Percentiles rank a stretch among this genome's conserved stretches.
These are phyloP conservation scores for Loxodonta africana DNA, from an alignment of 2,113 vertebrate genomes.

Conservation along the genomic window DNA sequence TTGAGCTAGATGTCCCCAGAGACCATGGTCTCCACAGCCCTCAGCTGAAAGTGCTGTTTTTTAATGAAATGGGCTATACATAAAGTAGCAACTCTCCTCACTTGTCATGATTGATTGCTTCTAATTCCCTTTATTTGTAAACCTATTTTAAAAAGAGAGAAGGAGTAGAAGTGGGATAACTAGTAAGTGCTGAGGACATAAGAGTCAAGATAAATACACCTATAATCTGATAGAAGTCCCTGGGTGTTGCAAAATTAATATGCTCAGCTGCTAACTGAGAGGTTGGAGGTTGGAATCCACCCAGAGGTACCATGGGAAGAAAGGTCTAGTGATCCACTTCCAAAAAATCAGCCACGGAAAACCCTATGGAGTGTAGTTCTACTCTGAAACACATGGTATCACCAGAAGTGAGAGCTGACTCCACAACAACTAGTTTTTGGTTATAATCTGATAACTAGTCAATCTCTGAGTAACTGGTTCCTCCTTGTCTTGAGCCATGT, in stretches of 20 bases:
- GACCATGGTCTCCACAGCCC: too few relatives aligned
- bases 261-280: neutral
- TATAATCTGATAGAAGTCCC: neutral
- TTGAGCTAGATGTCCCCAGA: too few relatives aligned
- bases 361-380: neutral
- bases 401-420: neutral
- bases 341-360: neutral
- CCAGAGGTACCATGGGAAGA: neutral
- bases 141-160: neutral
- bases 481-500: neutral
- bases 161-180: neutral
- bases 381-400: neutral
- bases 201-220: neutral
- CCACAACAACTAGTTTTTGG: neutral
- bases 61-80: neutral
- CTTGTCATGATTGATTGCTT: conserved; percentile 6
- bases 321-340: neutral
- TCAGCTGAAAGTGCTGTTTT: neutral
- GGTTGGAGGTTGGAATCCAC: neutral
- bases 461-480: neutral
- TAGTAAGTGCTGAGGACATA: neutral
- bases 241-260: neutral
- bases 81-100: neutral
- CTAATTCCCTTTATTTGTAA: conserved; percentile 1
- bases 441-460: neutral